Percentiles rank a stretch among this genome's conserved stretches.
phyloP scores from a whole-genome alignment of 1,140 invertebrate species.

The Dermatophagoides farinae region DNA sequence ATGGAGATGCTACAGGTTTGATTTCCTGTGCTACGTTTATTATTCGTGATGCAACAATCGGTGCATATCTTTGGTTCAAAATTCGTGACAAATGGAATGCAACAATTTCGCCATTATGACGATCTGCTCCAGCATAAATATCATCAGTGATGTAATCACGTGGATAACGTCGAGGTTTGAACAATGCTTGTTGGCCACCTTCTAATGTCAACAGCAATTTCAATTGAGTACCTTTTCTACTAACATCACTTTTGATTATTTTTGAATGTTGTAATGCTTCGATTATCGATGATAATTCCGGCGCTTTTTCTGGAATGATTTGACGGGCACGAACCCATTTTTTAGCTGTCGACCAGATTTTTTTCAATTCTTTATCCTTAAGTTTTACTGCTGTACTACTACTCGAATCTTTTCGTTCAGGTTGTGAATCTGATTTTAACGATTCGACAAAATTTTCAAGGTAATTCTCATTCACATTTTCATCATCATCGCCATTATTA shows the following conservation, averaged over 20 bases:
- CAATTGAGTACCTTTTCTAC: conserved; percentile 59
- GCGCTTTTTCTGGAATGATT: conserved; percentile 35
- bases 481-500: neutral
- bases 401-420: too few relatives aligned
- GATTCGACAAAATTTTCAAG: neutral
- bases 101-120: conserved; percentile 82
- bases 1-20: conserved; percentile 35
- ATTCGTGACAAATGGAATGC: conserved; percentile 28
- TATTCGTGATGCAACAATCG: conserved; percentile 51
- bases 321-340: conserved; percentile 43
- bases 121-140: conserved; percentile 68
- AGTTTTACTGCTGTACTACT: too few relatives aligned
- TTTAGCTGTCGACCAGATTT: conserved; percentile 14
- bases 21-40: conserved; percentile 54
- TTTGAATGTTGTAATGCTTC: conserved; percentile 41
- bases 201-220: conserved; percentile 58
- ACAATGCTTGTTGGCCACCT: conserved; percentile 53
- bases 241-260: conserved; percentile 50
- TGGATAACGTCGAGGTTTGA: conserved; percentile 75
- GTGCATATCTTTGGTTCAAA: conserved; percentile 50
- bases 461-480: neutral
- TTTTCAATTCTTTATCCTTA: neutral
- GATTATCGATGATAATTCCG: conserved; percentile 42
- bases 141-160: conserved; percentile 50
- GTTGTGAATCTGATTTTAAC: too few relatives aligned